Conservation (phyloP, 2,797 vertebrate species). For the Odontamblyopus rebecca region DNA sequence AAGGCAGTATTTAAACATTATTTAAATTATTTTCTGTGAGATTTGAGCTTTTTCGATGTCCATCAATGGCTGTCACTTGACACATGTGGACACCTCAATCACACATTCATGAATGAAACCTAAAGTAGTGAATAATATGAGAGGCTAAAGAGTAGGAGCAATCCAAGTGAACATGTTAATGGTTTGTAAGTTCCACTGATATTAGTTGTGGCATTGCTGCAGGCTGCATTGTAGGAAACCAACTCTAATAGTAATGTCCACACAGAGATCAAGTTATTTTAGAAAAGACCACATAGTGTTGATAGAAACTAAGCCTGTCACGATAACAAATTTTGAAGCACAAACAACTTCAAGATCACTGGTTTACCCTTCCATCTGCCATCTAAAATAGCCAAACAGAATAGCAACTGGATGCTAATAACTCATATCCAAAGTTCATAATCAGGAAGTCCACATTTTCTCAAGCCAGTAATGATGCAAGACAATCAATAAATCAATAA, state of each 20-base stretch:
- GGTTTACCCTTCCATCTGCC: no score
- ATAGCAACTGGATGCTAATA: no score
- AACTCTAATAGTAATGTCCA: neutral
- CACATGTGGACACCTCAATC: slow-evolving; percentile 23
- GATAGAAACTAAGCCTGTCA: no score
- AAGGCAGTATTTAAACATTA: neutral
- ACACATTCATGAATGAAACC: slow-evolving; percentile 61
- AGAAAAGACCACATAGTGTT: neutral
- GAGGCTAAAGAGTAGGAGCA: slow-evolving; percentile 43
- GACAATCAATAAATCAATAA: no score
- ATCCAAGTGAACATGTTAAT: slow-evolving; percentile 49
- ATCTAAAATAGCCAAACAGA: no score
- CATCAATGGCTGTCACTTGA: neutral
- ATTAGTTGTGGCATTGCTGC: slow-evolving; percentile 5
- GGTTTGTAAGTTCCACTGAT: slow-evolving; percentile 30
- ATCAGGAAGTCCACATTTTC: no score
- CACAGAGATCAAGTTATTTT: neutral
- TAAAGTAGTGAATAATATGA: slow-evolving; percentile 66
- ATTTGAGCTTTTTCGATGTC: neutral
- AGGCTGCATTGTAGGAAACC: slow-evolving; percentile 29
- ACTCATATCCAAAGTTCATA: no score
- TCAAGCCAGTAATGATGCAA: no score
- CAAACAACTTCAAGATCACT: no score
- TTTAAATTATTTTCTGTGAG: neutral
- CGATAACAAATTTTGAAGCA: no score